Conservation (phyloP, 2,888 invertebrate genomes). For the Unio pictorum region DNA sequence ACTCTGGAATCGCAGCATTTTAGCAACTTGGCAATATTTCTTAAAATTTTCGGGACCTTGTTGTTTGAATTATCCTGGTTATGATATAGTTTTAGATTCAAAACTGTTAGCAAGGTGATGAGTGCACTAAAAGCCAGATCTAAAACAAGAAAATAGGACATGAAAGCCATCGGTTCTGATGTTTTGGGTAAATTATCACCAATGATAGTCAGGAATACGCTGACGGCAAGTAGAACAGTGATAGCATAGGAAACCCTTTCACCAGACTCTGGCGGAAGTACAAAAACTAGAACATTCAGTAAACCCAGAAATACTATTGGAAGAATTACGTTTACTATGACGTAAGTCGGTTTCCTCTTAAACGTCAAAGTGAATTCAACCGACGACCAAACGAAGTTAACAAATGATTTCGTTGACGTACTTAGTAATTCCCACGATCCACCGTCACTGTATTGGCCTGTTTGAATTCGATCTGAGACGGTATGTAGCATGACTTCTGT, state of each 20-base stretch:
- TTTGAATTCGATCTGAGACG: not conserved
- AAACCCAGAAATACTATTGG: constrained; percentile 34
- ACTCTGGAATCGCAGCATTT: no score
- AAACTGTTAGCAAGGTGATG: constrained; percentile 25
- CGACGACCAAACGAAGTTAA: not conserved
- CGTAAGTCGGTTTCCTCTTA: constrained; percentile 26
- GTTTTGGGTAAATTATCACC: constrained; percentile 36
- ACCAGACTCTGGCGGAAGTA: constrained; percentile 33
- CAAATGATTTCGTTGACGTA: no score
- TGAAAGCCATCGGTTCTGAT: constrained; percentile 34
- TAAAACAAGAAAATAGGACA: constrained; percentile 33
- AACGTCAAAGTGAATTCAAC: constrained; percentile 14
- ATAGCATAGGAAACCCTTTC: constrained; percentile 36
- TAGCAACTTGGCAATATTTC: no score
- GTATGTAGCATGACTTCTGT: constrained; percentile 7
- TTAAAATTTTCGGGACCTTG: no score
- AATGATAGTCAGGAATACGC: constrained; percentile 39
- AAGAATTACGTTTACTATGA: constrained; percentile 34
- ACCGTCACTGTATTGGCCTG: no score
- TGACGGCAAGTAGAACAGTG: constrained; percentile 37
- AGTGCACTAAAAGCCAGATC: constrained; percentile 29
- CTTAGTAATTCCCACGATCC: no score
- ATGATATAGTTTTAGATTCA: constrained; percentile 27
- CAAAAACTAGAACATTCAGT: constrained; percentile 35
- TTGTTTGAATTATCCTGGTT: not conserved